phyloP scores from a whole-genome alignment of 2,888 invertebrate species.

The Ichneumon xanthorius region DNA sequence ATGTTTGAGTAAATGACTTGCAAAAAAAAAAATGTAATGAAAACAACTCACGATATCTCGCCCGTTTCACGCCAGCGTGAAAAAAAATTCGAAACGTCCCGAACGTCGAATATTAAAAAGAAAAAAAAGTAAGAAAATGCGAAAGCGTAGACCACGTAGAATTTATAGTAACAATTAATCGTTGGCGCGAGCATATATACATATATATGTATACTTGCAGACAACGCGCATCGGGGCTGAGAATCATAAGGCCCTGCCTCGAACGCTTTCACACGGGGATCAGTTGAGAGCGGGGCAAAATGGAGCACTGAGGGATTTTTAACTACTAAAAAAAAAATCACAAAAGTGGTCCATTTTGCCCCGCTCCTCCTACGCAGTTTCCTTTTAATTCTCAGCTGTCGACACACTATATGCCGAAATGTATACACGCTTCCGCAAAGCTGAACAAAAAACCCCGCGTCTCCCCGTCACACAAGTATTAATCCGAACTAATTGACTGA shows the following conservation, averaged over 20 bases:
- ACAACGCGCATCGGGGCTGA: slow-evolving; percentile 9
- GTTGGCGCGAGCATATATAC: background rate
- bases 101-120: slow-evolving; percentile 46
- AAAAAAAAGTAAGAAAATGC: slow-evolving; percentile 66
- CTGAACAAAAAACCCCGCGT: slow-evolving; percentile 69
- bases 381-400: background rate
- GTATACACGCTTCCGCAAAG: slow-evolving; percentile 68
- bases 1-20: background rate
- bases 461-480: slow-evolving; percentile 78
- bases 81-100: slow-evolving; percentile 62
- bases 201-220: background rate
- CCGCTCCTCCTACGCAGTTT: too few relatives aligned
- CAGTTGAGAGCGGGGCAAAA: background rate
- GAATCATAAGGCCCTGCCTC: background rate
- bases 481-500: slow-evolving; percentile 82
- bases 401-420: slow-evolving; percentile 61
- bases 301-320: background rate
- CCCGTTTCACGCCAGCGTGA: slow-evolving; percentile 72
- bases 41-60: slow-evolving; percentile 71
- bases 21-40: background rate
- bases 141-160: slow-evolving; percentile 43
- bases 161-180: slow-evolving; percentile 21
- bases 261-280: background rate
- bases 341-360: background rate
- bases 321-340: background rate